phyloP scores from a whole-genome alignment of 2,113 vertebrate genomes.

The Ictidomys tridecemlineatus region DNA sequence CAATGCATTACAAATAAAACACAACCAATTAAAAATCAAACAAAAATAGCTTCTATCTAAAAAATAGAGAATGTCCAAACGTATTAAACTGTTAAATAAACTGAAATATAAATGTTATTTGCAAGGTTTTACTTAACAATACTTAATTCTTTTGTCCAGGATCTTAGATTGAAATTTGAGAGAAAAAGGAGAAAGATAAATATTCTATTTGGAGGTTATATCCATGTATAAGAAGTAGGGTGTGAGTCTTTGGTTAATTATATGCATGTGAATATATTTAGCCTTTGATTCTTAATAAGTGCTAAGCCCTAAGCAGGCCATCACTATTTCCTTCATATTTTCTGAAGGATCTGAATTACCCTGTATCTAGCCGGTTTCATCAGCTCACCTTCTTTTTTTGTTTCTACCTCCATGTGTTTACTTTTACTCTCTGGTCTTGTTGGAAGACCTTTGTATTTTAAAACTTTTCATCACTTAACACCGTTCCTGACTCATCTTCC shows the following conservation, averaged over 20 bases:
- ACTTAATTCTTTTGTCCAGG: neutral
- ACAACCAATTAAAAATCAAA: neutral
- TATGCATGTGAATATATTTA: neutral
- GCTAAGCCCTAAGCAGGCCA: neutral
- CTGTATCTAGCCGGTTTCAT: neutral
- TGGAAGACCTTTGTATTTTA: neutral
- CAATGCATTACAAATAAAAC: constrained; percentile 5
- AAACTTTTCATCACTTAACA: neutral
- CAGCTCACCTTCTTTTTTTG: neutral
- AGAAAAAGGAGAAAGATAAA: neutral
- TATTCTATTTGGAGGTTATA: neutral
- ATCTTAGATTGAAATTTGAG: constrained; percentile 10
- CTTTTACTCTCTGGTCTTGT: neutral
- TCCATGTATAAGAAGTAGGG: neutral
- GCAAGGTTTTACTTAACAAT: neutral
- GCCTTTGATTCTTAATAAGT: neutral
- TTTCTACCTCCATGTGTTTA: neutral
- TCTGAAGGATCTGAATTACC: neutral
- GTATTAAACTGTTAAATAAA: neutral
- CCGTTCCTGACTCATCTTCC: neutral
- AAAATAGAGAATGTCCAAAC: neutral
- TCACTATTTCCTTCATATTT: neutral
- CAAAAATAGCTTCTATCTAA: neutral
- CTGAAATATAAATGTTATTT: neutral
- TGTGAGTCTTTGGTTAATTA: neutral